Base-by-base conservation (phyloP, 1,140 invertebrate species). In the Ericerus pela region DNA sequence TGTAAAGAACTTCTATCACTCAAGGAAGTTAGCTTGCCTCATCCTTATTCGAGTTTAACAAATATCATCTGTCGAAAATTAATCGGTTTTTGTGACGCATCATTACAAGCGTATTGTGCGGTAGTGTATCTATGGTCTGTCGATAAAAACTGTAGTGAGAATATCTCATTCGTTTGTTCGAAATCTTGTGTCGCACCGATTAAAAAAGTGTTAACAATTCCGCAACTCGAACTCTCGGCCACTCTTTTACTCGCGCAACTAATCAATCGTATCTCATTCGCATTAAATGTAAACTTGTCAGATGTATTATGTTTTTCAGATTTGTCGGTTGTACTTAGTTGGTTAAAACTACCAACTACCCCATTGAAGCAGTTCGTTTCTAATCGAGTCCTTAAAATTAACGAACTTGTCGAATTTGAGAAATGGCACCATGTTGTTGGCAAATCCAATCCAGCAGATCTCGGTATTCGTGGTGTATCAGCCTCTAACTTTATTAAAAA, bases 141-240 rank as follows among this genome's bases (percentile, higher is more conserved):
- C 31, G 36, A 53, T 16, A 36, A 36, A 12, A 51, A 56, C 1
- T 14, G 51, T 20, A 56, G 53, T 2, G 26, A 28, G 8, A 33
- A 37, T 5, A 54, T 62, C 1, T 56, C 61, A 8, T 53, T 71
- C 22, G 22, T 71, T 16, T 54, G 59, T 16, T 33, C 68, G 1
- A 70, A 69, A 55, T 58, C 55, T 12, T 43, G 64, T 53, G 66
- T 71, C 0, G 59, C 68, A 12, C 69, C 69, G 3, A 29, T 66
- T 5, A 66, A 68, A 56, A 53, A 26, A 16, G 30, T 64, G 1
- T n/a, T n/a, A n/a, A 58, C 67, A 8, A 66, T 72, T 22, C 68
- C 69, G 0, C 16, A 66, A 36, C 54, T 71, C 41, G 70, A 72
- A 60, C 59, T 72, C 5, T 63, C 58, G 20, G 69, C 62, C n/a